phyloP scores from a whole-genome alignment of 2,888 invertebrate species.

The Tenthredo scrophulariae region DNA sequence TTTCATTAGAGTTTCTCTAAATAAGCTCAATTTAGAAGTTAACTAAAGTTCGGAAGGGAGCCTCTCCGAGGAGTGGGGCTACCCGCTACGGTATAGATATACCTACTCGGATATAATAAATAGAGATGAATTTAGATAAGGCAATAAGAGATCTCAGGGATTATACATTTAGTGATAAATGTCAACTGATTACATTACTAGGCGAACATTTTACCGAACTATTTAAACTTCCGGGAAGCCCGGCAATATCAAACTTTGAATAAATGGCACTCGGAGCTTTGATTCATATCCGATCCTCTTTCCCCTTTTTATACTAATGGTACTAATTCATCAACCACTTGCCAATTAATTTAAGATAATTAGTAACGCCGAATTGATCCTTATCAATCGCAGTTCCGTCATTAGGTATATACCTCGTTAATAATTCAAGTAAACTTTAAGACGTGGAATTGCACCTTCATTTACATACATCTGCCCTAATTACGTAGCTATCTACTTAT shows the following conservation, averaged over 20 bases:
- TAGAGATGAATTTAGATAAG: constrained; percentile 48
- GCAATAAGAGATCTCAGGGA: constrained; percentile 27
- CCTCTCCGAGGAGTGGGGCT: neutral
- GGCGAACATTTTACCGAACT: constrained; percentile 25
- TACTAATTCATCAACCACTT: neutral
- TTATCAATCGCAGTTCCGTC: neutral
- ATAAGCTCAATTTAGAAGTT: constrained; percentile 47
- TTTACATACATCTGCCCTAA: constrained; percentile 5
- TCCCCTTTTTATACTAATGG: neutral
- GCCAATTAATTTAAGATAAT: neutral
- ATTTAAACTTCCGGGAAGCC: constrained; percentile 9
- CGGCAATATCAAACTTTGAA: constrained; percentile 25
- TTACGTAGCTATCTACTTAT: constrained; percentile 9
- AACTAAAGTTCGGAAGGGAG: constrained; percentile 18
- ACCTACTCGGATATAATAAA: constrained; percentile 28
- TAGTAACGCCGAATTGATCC: neutral
- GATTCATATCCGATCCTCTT: neutral
- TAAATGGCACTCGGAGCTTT: constrained; percentile 24
- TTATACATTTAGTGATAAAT: constrained; percentile 48
- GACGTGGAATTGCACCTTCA: neutral
- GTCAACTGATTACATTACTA: constrained; percentile 39
- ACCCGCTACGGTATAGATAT: no score
- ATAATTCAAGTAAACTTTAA: neutral
- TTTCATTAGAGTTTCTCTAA: constrained; percentile 50
- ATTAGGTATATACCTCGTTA: no score